Percentiles rank a stretch among this genome's conserved stretches.
Conservation (phyloP, 2,888 invertebrate species). For the Scaptomyza tumidula region DNA sequence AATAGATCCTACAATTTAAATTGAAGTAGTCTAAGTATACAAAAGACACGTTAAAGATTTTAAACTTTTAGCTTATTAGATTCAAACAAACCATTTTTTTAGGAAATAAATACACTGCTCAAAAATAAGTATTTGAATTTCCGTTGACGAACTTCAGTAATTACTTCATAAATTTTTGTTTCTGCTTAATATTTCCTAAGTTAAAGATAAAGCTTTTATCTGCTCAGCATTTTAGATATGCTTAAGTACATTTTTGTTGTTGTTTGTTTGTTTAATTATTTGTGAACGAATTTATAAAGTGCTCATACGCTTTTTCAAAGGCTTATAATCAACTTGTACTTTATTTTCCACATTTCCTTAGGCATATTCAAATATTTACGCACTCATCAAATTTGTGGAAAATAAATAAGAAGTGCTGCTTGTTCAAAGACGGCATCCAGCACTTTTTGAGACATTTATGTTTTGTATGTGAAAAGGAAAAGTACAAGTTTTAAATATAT, state of each 20-base stretch:
- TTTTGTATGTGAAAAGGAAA: background rate
- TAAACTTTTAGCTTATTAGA: background rate
- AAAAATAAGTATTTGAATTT: background rate
- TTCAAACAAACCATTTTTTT: background rate
- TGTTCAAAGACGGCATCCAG: conserved; percentile 17
- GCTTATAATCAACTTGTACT: conserved; percentile 47
- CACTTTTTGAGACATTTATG: background rate
- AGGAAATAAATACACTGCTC: background rate
- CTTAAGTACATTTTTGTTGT: conserved; percentile 19
- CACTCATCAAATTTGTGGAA: conserved; percentile 41
- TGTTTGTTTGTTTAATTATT: conserved; percentile 21
- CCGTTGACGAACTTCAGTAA: conserved; percentile 13
- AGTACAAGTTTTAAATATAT: background rate
- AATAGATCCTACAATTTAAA: background rate
- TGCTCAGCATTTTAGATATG: conserved; percentile 7
- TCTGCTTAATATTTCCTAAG: conserved; percentile 1
- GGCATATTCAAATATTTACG: conserved; percentile 46
- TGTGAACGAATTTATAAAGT: conserved; percentile 32
- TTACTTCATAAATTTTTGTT: conserved; percentile 11
- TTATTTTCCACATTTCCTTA: conserved; percentile 34
- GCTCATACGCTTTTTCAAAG: conserved; percentile 38
- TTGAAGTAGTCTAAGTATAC: background rate
- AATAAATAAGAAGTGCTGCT: conserved; percentile 33
- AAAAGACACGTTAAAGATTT: background rate
- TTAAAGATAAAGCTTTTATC: conserved; percentile 1